Evolutionary conservation across 1,140 invertebrate genomes (phyloP).

Genomic region (Gryllus bimaculatus): DNA sequence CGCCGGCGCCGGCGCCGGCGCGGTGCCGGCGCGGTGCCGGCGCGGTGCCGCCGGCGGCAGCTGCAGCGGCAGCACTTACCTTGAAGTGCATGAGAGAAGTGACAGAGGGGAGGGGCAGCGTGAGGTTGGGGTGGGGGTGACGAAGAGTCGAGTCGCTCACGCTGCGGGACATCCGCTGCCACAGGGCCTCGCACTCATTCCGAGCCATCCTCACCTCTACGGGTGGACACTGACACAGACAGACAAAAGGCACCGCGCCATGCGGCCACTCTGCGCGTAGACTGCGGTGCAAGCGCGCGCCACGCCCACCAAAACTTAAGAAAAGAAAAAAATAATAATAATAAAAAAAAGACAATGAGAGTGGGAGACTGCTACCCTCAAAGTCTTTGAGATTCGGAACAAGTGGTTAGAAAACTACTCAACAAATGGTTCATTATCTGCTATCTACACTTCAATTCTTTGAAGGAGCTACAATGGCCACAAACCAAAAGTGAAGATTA

Average conservation of each 20-base stretch:
- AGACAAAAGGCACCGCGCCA: not conserved
- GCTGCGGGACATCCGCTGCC: conserved; percentile 31
- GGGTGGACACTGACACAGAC: conserved; percentile 8
- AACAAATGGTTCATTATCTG: too few species aligned
- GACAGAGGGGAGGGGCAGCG: conserved; percentile 35
- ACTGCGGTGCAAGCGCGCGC: conserved; percentile 7
- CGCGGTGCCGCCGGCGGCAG: not conserved
- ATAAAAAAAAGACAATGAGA: too few species aligned
- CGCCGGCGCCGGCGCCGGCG: too few species aligned
- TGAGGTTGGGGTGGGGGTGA: conserved; percentile 32
- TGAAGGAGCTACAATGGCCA: too few species aligned
- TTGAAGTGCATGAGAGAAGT: conserved; percentile 37
- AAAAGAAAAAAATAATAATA: not conserved
- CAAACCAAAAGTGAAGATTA: too few species aligned
- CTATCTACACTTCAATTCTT: too few species aligned
- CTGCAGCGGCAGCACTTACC: conserved; percentile 26
- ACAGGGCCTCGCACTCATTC: conserved; percentile 14
- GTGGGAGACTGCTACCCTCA: too few species aligned
- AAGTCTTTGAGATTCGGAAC: too few species aligned
- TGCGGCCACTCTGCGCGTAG: not conserved
- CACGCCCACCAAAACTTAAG: conserved; percentile 6
- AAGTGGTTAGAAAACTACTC: too few species aligned
- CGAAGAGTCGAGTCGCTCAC: conserved; percentile 35
- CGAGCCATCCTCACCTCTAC: conserved; percentile 6
- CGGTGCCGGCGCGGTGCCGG: too few species aligned